Evolutionary conservation across 2,888 invertebrate species (phyloP).

Genomic region (Leptopilina drosophilae): DNA sequence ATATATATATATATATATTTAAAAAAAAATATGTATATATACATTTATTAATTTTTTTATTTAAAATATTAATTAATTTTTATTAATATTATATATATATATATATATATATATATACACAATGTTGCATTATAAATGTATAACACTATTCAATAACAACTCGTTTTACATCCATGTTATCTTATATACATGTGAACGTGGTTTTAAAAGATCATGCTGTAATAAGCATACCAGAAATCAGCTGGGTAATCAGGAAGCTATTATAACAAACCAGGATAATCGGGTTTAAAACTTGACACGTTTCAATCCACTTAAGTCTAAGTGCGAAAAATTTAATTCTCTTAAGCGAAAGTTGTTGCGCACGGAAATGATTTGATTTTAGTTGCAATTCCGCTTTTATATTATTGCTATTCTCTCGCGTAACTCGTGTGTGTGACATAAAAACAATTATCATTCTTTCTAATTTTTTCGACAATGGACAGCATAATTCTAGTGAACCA

Average conservation of each 20-base stretch:
- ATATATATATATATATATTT: too few relatives aligned
- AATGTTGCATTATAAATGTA: background rate
- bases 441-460: too few relatives aligned
- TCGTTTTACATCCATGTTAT: background rate
- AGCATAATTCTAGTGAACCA: too few relatives aligned
- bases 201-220: background rate
- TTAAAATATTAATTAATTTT: too few relatives aligned
- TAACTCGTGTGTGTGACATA: too few relatives aligned
- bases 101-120: too few relatives aligned
- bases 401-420: too few relatives aligned
- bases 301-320: background rate
- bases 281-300: constrained; percentile 20
- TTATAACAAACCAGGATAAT: background rate
- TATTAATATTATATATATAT: background rate
- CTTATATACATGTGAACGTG: background rate
- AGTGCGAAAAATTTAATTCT: constrained; percentile 7
- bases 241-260: constrained; percentile 22
- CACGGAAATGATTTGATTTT: background rate
- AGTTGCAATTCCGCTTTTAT: too few relatives aligned
- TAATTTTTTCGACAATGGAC: too few relatives aligned
- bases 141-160: background rate
- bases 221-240: constrained; percentile 10
- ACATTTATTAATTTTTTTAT: too few relatives aligned
- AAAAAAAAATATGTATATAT: too few relatives aligned
- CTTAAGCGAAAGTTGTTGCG: background rate